These are phyloP conservation scores for Tyria jacobaeae DNA, from an alignment of 2,888 invertebrate genomes.

Conservation along the genomic window DNA sequence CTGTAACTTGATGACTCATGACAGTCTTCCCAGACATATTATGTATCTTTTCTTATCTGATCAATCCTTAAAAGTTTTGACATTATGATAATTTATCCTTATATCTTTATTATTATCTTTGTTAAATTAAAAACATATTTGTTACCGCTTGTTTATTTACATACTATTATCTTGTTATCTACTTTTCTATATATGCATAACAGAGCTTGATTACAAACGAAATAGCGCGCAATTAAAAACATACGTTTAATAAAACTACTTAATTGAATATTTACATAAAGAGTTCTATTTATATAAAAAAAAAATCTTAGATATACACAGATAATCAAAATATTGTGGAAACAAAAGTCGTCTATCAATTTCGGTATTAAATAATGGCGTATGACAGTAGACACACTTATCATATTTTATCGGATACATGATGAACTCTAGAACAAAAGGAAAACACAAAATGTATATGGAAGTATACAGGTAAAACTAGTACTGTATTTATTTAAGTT, in stretches of 20 bases:
- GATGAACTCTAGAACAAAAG: not conserved
- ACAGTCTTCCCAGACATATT: not conserved
- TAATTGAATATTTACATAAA: too few species aligned
- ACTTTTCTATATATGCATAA: slow-evolving; percentile 4
- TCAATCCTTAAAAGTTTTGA: not conserved
- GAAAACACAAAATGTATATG: not conserved
- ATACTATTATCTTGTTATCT: not conserved
- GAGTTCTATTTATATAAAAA: too few species aligned
- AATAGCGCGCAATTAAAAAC: not conserved
- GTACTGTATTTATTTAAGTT: too few species aligned
- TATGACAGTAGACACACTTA: not conserved
- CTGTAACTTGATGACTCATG: too few species aligned
- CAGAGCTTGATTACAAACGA: not conserved
- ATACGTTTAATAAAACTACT: too few species aligned
- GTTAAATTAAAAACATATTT: not conserved
- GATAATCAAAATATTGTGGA: too few species aligned
- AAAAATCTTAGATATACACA: too few species aligned
- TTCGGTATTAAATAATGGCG: not conserved
- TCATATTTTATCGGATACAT: not conserved
- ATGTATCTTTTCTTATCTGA: not conserved
- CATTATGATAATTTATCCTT: not conserved
- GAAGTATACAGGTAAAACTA: too few species aligned
- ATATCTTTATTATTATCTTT: not conserved
- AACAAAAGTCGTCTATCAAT: too few species aligned
- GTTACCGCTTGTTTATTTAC: not conserved